Evolutionary conservation across 2,797 vertebrate species (phyloP).

Genomic region (Coilia nasus): DNA sequence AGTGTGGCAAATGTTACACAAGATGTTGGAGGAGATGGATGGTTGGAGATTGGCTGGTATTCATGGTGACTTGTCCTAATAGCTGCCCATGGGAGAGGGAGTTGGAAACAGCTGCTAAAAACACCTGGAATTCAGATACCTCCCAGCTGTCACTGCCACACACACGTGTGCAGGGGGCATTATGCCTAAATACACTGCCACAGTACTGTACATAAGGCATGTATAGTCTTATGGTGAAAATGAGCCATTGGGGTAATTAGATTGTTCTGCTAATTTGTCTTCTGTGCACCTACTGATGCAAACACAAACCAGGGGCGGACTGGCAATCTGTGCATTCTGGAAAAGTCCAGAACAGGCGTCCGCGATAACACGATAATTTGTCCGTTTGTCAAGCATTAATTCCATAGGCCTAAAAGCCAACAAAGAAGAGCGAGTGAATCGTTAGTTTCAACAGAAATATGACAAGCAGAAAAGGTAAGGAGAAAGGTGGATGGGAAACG

Average conservation of each 20-base stretch:
- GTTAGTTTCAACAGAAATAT: no score
- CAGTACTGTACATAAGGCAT: no score
- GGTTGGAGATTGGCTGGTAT: background rate
- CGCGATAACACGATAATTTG: no score
- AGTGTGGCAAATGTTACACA: background rate
- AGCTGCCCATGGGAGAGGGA: background rate
- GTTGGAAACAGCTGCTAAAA: background rate
- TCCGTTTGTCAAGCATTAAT: no score
- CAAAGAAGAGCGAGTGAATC: no score
- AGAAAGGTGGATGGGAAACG: no score
- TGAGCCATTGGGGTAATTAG: background rate
- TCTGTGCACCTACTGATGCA: background rate
- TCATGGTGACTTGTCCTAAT: slow-evolving; percentile 8
- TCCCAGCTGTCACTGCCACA: background rate
- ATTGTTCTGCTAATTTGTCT: background rate
- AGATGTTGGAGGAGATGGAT: background rate
- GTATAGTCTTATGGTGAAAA: background rate
- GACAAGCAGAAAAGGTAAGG: no score
- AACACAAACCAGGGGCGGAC: background rate
- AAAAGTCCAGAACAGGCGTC: no score
- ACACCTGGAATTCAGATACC: background rate
- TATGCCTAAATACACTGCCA: no score
- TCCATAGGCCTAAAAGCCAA: no score
- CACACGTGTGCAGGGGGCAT: no score
- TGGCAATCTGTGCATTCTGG: background rate